phyloP scores from a whole-genome alignment of 2,113 vertebrate genomes.

The Sceloporus undulatus region DNA sequence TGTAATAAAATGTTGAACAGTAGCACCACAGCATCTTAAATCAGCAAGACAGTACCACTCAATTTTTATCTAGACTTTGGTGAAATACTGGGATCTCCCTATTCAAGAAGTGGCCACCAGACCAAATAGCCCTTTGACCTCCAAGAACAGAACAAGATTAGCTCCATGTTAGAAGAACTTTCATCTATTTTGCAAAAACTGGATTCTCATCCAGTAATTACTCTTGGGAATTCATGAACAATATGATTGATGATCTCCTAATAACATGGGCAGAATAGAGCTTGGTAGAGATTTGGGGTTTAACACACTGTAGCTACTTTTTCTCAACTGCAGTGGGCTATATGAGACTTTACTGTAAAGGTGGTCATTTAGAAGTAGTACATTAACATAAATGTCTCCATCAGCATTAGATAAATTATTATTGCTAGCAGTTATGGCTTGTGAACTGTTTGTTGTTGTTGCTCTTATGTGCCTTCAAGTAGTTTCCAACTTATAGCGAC shows the following conservation, averaged over 20 bases:
- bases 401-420: not conserved
- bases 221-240: not conserved
- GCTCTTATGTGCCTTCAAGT: no score
- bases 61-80: not conserved
- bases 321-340: not conserved
- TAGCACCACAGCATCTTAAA: not conserved
- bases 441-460: not conserved
- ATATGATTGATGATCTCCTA: not conserved
- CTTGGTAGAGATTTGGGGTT: not conserved
- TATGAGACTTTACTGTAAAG: not conserved
- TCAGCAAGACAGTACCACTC: not conserved
- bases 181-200: not conserved
- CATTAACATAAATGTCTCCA: not conserved
- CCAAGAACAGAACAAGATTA: not conserved
- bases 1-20: not conserved
- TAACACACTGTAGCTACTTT: not conserved
- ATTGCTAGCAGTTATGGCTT: not conserved
- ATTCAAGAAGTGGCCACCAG: not conserved
- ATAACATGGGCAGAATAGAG: not conserved
- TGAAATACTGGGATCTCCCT: not conserved
- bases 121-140: not conserved
- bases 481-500: no score
- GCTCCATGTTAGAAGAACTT: not conserved
- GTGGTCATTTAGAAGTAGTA: no score
- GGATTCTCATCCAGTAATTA: not conserved